Percentiles rank a stretch among this genome's conserved stretches.
phyloP scores from a whole-genome alignment of 2,113 vertebrate genomes.

The Cricetomys ansorgei region DNA sequence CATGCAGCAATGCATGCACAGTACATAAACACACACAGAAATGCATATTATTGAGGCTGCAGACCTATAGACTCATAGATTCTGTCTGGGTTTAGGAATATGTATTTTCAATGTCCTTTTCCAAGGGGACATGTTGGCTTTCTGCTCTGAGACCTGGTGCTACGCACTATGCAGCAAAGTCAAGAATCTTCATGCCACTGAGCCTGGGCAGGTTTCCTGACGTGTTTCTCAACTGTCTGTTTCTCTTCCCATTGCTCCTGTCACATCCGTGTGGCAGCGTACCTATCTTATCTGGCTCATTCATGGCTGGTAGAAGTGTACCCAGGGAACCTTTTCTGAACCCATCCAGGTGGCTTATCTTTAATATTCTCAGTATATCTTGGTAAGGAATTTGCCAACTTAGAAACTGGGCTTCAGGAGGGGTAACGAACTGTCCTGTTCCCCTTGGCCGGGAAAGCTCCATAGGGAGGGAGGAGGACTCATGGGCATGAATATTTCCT shows the following conservation, averaged over 20 bases:
- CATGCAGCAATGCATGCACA: neutral
- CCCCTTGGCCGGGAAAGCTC: neutral
- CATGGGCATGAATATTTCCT: neutral
- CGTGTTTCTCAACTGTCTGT: accelerated
- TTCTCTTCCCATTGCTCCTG: neutral
- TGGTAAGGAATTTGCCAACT: neutral
- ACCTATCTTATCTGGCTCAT: neutral
- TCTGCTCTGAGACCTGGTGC: neutral
- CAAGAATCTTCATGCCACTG: neutral
- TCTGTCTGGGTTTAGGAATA: neutral
- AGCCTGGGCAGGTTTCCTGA: neutral
- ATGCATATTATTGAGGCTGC: neutral
- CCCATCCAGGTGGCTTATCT: neutral
- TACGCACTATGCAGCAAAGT: neutral
- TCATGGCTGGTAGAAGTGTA: too few species aligned
- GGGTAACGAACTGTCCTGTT: accelerated
- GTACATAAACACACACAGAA: neutral
- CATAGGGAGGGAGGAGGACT: neutral
- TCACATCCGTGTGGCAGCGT: neutral
- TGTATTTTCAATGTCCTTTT: neutral
- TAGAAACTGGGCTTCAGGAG: neutral
- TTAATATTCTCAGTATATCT: neutral
- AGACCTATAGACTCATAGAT: neutral
- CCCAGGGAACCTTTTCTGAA: neutral
- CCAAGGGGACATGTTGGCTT: neutral